These are phyloP conservation scores for Anolis carolinensis DNA, from an alignment of 2,113 vertebrate genomes.

Conservation along the genomic window DNA sequence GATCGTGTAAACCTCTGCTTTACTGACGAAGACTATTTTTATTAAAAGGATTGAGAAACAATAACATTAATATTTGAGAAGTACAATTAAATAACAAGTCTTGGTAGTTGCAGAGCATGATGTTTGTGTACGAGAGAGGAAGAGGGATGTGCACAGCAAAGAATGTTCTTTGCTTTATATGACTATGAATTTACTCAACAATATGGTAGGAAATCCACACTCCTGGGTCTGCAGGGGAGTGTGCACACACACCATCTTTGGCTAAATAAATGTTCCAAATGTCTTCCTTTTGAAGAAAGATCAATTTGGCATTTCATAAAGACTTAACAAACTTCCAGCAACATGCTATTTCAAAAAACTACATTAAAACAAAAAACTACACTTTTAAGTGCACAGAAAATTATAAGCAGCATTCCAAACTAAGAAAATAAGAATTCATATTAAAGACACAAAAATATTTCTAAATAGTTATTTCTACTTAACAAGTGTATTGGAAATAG, in stretches of 20 bases:
- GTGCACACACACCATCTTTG: neutral
- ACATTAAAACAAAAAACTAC: neutral
- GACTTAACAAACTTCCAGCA: neutral
- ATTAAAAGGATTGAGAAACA: neutral
- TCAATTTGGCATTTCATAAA: neutral
- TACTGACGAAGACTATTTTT: neutral
- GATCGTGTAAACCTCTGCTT: neutral
- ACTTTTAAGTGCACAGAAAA: neutral
- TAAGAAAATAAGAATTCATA: neutral
- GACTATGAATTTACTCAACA: neutral
- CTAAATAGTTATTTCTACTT: neutral
- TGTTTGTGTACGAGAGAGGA: too few species aligned
- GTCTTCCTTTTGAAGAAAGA: neutral
- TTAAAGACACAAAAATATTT: neutral
- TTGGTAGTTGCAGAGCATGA: neutral
- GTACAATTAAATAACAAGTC: neutral
- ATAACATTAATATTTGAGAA: neutral
- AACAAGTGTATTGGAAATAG: neutral
- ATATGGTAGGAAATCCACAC: neutral
- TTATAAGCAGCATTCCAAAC: neutral
- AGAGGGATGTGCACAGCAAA: neutral
- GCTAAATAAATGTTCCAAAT: neutral
- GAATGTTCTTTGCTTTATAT: neutral
- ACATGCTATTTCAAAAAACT: neutral
- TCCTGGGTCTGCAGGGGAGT: neutral